Conservation (phyloP, 1,140 invertebrate species). For the Zaprionus capensis region DNA sequence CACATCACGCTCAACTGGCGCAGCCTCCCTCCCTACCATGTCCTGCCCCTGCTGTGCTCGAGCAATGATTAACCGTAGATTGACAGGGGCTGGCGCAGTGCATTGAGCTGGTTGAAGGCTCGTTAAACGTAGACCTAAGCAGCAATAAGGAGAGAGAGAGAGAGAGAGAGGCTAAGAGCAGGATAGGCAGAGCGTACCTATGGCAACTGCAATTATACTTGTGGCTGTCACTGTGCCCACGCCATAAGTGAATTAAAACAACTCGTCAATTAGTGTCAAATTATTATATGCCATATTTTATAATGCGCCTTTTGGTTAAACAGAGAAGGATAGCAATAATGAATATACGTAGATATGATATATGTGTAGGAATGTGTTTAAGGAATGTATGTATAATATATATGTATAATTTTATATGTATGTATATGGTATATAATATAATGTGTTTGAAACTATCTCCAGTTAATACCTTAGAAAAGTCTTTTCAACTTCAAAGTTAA, state of each 20-base stretch:
- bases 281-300: neutral
- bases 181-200: constrained; percentile 7
- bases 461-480: too few species aligned
- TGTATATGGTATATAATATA: too few species aligned
- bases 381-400: too few species aligned
- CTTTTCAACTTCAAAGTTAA: too few species aligned
- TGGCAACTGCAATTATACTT: constrained; percentile 33
- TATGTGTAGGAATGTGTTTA: too few species aligned
- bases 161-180: neutral
- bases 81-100: constrained; percentile 48
- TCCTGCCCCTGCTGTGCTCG: constrained; percentile 55
- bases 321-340: too few species aligned
- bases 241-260: constrained; percentile 17
- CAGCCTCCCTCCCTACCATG: neutral
- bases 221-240: constrained; percentile 18
- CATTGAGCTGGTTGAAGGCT: constrained; percentile 44
- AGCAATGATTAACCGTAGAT: constrained; percentile 69
- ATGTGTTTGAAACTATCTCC: too few species aligned
- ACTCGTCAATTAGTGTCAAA: constrained; percentile 9
- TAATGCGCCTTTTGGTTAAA: neutral
- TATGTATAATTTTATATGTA: too few species aligned
- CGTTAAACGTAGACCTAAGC: constrained; percentile 20
- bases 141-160: neutral
- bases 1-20: constrained; percentile 69
- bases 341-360: too few species aligned